A percentile compares a stretch with the other conserved stretches of the same genome.
Evolutionary conservation across 2,888 invertebrate species (phyloP).

Genomic region (Falcaria lacertinaria): DNA sequence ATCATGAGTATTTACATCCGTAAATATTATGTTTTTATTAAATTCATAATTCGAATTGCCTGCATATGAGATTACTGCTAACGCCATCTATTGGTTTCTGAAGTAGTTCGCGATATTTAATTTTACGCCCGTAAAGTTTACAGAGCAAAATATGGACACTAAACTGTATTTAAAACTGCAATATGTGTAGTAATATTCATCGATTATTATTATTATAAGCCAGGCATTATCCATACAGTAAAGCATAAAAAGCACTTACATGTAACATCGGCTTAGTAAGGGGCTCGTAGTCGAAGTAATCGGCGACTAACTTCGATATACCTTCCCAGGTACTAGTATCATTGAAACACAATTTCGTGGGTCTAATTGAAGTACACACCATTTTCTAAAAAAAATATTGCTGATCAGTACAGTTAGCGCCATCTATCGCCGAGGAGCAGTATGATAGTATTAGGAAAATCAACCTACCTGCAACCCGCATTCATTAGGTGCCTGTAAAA

Average conservation of each 20-base stretch:
- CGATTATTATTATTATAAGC: too few species aligned
- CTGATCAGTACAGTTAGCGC: conserved; percentile 12
- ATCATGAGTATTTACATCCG: too few species aligned
- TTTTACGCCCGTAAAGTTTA: too few species aligned
- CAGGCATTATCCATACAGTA: conserved; percentile 1
- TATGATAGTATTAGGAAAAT: conserved; percentile 8
- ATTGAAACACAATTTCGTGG: conserved; percentile 85
- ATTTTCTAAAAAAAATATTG: conserved; percentile 84
- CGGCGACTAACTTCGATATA: conserved; percentile 86
- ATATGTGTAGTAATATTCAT: too few species aligned
- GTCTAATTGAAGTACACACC: conserved; percentile 90
- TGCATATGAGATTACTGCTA: too few species aligned
- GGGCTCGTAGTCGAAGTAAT: conserved; percentile 87
- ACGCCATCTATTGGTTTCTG: conserved; percentile 35
- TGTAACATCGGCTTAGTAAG: conserved; percentile 82
- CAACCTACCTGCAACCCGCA: conserved; percentile 85
- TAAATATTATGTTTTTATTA: too few species aligned
- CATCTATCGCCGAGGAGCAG: conserved; percentile 25
- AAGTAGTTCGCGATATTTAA: neutral
- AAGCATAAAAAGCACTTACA: conserved; percentile 76
- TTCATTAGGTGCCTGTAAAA: conserved; percentile 87
- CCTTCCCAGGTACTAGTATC: conserved; percentile 86
- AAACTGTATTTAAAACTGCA: too few species aligned
- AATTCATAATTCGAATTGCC: too few species aligned
- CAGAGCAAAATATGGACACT: too few species aligned